These are phyloP conservation scores for Hybos culiciformis DNA, from an alignment of 2,888 invertebrate genomes.

Conservation along the genomic window DNA sequence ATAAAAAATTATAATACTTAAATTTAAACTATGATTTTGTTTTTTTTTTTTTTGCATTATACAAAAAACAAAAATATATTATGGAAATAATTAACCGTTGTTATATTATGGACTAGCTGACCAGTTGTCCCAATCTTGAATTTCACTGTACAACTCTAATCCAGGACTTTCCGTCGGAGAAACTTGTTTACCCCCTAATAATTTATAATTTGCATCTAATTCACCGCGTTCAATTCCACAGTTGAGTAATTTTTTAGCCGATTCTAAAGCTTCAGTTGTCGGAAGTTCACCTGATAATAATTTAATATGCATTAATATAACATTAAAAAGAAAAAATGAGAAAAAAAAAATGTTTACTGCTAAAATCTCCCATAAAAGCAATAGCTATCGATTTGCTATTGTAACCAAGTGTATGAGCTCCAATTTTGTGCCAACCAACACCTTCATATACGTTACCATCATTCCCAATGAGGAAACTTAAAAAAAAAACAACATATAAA, in stretches of 20 bases:
- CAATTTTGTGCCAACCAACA: conserved; percentile 46
- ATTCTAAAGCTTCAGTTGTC: conserved; percentile 27
- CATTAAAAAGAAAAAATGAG: not conserved
- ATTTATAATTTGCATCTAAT: conserved; percentile 31
- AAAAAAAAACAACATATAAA: not conserved
- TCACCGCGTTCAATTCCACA: conserved; percentile 36
- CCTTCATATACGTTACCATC: conserved; percentile 54
- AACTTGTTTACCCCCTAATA: conserved; percentile 39
- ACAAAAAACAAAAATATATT: no score
- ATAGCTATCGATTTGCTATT: conserved; percentile 49
- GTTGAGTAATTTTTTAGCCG: conserved; percentile 32
- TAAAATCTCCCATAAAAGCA: conserved; percentile 43
- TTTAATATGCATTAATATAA: not conserved
- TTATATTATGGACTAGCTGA: conserved; percentile 20
- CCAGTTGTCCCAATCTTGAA: conserved; percentile 38
- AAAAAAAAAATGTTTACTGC: conserved; percentile 26
- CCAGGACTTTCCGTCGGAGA: conserved; percentile 38
- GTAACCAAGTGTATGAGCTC: conserved; percentile 45
- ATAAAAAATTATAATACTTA: no score
- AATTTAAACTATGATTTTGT: no score
- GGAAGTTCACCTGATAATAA: conserved; percentile 32
- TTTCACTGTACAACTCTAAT: conserved; percentile 34
- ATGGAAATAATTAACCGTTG: no score
- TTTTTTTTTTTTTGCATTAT: no score
- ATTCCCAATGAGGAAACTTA: conserved; percentile 46